Evolutionary conservation across 2,888 invertebrate genomes (phyloP).

Genomic region (Heliconius ethilla): DNA sequence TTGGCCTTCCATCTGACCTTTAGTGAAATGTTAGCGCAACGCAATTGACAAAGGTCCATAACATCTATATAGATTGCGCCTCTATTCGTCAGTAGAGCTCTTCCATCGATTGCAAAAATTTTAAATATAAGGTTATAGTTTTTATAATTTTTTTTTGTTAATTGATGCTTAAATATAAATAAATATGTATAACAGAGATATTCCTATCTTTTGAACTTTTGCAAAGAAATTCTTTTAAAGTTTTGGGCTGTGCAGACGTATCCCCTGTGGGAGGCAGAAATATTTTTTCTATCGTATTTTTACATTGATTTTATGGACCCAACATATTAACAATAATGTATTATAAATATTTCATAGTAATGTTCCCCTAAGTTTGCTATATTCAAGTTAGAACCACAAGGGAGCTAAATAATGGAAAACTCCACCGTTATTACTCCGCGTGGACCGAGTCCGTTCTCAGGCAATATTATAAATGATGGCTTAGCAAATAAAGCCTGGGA

Average conservation of each 20-base stretch:
- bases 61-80: conserved; percentile 22
- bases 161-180: not conserved
- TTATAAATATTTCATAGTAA: not conserved
- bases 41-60: conserved; percentile 48
- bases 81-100: not conserved
- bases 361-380: conserved; percentile 18
- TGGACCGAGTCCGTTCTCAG: conserved; percentile 26
- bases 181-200: not conserved
- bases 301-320: not conserved
- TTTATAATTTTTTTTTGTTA: not conserved
- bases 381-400: conserved; percentile 28
- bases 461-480: conserved; percentile 33
- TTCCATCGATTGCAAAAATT: not conserved
- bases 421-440: conserved; percentile 27
- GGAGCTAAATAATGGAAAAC: conserved; percentile 36
- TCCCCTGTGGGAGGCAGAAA: not conserved
- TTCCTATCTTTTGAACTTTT: not conserved
- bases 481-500: conserved; percentile 26
- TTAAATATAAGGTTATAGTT: not conserved
- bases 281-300: not conserved
- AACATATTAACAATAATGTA: not conserved
- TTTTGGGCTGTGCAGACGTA: not conserved
- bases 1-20: conserved; percentile 34
- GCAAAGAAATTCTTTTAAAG: not conserved
- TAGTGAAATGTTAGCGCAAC: conserved; percentile 36